Base-by-base conservation (phyloP, 2,888 invertebrate genomes). In the Mesoligia furuncula region DNA sequence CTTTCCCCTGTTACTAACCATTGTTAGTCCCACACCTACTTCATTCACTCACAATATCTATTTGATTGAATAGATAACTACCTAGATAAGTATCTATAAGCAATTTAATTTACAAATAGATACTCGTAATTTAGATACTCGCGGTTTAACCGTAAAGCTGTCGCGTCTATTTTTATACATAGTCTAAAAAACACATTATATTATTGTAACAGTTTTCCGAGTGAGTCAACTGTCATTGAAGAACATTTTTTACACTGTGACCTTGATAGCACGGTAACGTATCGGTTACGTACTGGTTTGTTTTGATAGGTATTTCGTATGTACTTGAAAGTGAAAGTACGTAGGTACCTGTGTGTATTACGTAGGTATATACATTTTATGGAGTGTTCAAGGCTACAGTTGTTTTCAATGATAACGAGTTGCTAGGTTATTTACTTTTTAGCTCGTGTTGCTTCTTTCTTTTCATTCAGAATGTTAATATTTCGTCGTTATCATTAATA, bases 361-460 rank as follows among this genome's bases (percentile, higher is more conserved):
- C 45, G 15, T 36, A 31, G 2, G 2, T 31, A 64, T 13, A 11
- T 36, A 17, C 0, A 64, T 17, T 68, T 48, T 9, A 65, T 65
- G 51, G 13, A 3, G 2, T 77, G 59, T 54, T 78, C 70, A 83
- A 78, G 61, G 78, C 45, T 83, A 31, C 5, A 68, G 2, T 82
- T 77, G 77, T 68, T 68, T 82, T 77, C n/a, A 51, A 31, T 31
- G 77, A 83, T 77, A 83, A 68, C 27, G 24, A 2, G 5, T n/a
- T 62, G 24, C 27, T 39, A 39, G 15, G 54, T 81, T 27, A 61
- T 9, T 24, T 65, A 36, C 7, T 75, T 48, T 42, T 42, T 15
- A 54, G 20, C 3, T 11, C 24, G 1, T 8, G 1, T 2, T 45
- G 6, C 20, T n/a, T 15, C 36, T 74, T 48, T 76, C 5, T 65